Evolutionary conservation across 2,888 invertebrate species (phyloP).

Genomic region (Cataglyphis cursor): DNA sequence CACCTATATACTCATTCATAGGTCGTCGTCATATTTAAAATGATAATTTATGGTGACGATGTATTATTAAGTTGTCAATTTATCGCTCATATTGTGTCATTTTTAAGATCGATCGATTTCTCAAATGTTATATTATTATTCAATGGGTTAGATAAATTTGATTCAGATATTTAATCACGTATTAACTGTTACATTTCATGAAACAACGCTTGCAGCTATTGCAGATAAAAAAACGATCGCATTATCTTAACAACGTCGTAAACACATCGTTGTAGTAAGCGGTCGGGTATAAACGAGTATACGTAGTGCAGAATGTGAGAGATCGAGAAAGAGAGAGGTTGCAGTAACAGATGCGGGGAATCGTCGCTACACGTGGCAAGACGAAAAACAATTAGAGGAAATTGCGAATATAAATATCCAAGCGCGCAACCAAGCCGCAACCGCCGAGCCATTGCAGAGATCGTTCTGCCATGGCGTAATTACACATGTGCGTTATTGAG

Average conservation of each 20-base stretch:
- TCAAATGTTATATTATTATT: neutral
- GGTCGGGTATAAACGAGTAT: neutral
- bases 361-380: constrained; percentile 51
- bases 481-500: constrained; percentile 30
- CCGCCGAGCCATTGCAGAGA: neutral
- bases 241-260: constrained; percentile 4
- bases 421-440: constrained; percentile 10
- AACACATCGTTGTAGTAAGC: constrained; percentile 8
- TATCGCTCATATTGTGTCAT: neutral
- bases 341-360: constrained; percentile 72
- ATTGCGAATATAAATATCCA: constrained; percentile 75
- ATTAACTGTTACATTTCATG: neutral
- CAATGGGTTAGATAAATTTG: neutral
- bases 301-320: neutral
- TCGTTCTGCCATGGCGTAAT: constrained; percentile 21
- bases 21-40: constrained; percentile 67
- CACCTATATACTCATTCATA: constrained; percentile 60
- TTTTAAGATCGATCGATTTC: neutral
- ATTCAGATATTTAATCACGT: neutral
- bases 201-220: neutral
- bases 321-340: neutral
- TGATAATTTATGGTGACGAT: constrained; percentile 77
- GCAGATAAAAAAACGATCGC: neutral
- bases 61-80: constrained; percentile 65
- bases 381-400: constrained; percentile 60